Conservation (phyloP, 2,888 invertebrate species). For the Ormyrus thymus region DNA sequence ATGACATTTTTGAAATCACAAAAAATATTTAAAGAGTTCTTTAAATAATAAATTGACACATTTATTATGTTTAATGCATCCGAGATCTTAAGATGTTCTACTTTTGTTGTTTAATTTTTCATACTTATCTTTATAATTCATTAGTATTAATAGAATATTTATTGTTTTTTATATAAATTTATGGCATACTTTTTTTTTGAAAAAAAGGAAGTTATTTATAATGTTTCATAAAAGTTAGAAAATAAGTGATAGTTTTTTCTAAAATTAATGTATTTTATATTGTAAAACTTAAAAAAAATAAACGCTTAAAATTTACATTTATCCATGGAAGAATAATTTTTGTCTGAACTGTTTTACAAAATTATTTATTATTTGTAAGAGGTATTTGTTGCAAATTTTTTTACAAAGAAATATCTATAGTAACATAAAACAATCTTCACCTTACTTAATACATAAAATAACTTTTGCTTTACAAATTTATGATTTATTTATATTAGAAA, state of each 20-base stretch:
- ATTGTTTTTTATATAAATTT: slow-evolving; percentile 3
- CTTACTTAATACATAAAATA: slow-evolving; percentile 48
- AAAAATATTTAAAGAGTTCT: too few relatives aligned
- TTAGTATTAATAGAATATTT: slow-evolving; percentile 15
- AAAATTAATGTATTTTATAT: slow-evolving; percentile 11
- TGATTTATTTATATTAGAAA: slow-evolving; percentile 33
- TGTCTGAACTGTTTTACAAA: slow-evolving; percentile 43
- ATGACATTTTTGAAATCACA: not conserved
- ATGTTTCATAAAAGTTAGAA: slow-evolving; percentile 15
- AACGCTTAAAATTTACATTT: slow-evolving; percentile 5
- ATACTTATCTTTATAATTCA: slow-evolving; percentile 29
- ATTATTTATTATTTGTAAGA: slow-evolving; percentile 54
- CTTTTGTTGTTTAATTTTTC: slow-evolving; percentile 2
- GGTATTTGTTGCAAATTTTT: slow-evolving; percentile 53
- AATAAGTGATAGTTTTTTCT: slow-evolving; percentile 3
- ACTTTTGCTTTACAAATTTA: slow-evolving; percentile 46
- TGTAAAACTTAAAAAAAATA: slow-evolving; percentile 16
- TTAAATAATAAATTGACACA: too few relatives aligned
- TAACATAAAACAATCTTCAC: slow-evolving; percentile 49
- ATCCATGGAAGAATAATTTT: not conserved
- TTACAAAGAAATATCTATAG: slow-evolving; percentile 47
- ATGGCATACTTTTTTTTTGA: not conserved
- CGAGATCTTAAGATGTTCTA: not conserved
- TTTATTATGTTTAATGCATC: too few relatives aligned
- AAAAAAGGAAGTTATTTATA: not conserved